phyloP scores from a whole-genome alignment of 2,797 vertebrate species.

The Syndactyla subalaris region DNA sequence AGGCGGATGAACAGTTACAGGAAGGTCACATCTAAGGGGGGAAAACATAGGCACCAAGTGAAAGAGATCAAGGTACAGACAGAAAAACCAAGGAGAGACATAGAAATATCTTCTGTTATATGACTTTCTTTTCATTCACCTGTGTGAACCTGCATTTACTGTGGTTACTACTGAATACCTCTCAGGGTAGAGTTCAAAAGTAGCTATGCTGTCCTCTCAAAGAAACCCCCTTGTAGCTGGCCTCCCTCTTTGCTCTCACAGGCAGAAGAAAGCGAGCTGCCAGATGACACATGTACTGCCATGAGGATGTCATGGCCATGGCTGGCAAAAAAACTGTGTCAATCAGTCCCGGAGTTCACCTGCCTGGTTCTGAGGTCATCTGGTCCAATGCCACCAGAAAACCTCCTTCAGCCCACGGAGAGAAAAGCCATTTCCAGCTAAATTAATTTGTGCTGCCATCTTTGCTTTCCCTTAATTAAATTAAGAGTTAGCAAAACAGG shows the following conservation, averaged over 20 bases:
- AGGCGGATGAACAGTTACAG: neutral
- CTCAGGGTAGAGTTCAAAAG: neutral
- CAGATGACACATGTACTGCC: neutral
- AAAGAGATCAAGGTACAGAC: neutral
- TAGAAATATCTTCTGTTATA: neutral
- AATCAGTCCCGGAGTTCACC: neutral
- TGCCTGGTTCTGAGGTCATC: neutral
- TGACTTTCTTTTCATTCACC: neutral
- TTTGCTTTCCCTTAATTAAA: conserved; percentile 56
- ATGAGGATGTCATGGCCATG: neutral
- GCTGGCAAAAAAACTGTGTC: neutral
- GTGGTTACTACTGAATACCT: neutral
- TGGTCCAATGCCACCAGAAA: neutral
- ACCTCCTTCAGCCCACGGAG: neutral
- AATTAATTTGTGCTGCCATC: conserved; percentile 56
- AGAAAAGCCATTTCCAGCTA: conserved; percentile 45
- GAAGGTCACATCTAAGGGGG: neutral
- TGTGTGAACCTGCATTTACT: conserved; percentile 3
- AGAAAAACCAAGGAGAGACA: neutral
- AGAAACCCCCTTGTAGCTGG: neutral
- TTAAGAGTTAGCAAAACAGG: conserved; percentile 62
- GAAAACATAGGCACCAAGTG: neutral
- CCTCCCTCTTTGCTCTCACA: neutral
- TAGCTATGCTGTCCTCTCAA: neutral
- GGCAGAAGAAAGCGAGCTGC: neutral